These are phyloP conservation scores for Alces alces DNA, from an alignment of 2,113 vertebrate species.

Conservation along the genomic window DNA sequence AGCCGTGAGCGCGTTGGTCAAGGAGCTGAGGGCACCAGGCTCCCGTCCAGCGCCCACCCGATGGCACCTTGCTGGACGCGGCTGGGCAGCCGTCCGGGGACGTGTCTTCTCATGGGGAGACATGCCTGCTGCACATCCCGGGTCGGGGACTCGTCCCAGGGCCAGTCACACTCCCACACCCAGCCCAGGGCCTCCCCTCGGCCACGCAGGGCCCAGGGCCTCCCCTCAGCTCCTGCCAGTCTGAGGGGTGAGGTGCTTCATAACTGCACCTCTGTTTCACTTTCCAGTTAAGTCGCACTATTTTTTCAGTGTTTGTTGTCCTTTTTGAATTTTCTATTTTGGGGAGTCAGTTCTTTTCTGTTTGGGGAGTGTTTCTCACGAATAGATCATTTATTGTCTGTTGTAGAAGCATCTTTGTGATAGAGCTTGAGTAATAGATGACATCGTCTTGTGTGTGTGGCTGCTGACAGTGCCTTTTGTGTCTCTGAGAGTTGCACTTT, in stretches of 20 bases:
- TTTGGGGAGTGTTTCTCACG: not conserved
- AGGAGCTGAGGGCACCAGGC: not conserved
- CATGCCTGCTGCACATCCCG: accelerated
- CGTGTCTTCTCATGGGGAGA: not conserved
- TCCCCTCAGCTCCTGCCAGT: not conserved
- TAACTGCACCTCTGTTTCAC: too few relatives aligned
- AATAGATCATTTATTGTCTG: not conserved
- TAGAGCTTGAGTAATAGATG: accelerated
- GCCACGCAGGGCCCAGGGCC: too few relatives aligned
- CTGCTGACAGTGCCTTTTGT: not conserved
- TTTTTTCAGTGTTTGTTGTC: not conserved
- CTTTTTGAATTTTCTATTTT: not conserved
- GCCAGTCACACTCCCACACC: not conserved
- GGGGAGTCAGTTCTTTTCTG: not conserved
- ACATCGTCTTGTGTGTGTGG: not conserved
- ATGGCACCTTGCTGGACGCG: accelerated
- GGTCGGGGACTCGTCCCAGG: not conserved
- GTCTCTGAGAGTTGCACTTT: not conserved
- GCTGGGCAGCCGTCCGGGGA: accelerated
- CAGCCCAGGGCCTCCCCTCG: not conserved
- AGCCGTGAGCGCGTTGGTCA: accelerated
- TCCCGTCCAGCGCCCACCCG: accelerated
- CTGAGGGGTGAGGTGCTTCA: not conserved
- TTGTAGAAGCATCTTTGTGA: not conserved
- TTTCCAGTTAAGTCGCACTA: accelerated